Evolutionary conservation across 2,113 vertebrate genomes (phyloP).

Genomic region (Poicephalus meyeri): DNA sequence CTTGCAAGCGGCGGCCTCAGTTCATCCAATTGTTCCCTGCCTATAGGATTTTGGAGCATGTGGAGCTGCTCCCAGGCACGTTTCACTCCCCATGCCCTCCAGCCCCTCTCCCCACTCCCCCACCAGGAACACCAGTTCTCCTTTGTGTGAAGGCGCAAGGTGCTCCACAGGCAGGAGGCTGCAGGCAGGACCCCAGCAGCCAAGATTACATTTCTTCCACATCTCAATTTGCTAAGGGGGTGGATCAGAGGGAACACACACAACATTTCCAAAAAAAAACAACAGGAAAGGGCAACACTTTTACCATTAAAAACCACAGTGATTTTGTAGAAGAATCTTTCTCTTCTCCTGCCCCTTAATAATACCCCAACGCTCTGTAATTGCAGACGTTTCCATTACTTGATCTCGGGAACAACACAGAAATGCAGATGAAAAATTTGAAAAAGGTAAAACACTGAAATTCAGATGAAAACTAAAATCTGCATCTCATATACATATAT

Average conservation of each 20-base stretch:
- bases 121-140: not conserved
- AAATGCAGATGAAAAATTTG: not conserved
- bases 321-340: not conserved
- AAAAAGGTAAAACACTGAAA: not conserved
- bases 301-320: not conserved
- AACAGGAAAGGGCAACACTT: not conserved
- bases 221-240: not conserved
- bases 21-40: slow-evolving; percentile 40
- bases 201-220: not conserved
- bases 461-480: not conserved
- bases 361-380: not conserved
- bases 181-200: not conserved
- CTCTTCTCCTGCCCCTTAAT: not conserved
- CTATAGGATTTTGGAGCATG: not conserved
- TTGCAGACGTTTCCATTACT: not conserved
- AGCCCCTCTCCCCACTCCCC: not conserved
- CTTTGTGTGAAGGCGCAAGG: not conserved
- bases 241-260: not conserved
- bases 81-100: not conserved
- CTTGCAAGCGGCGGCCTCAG: not conserved
- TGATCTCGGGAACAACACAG: not conserved
- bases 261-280: not conserved
- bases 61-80: slow-evolving; percentile 55
- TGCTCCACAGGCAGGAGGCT: not conserved
- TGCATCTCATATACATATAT: not conserved